phyloP scores from a whole-genome alignment of 2,797 vertebrate species.

The Aulostomus chinensis region DNA sequence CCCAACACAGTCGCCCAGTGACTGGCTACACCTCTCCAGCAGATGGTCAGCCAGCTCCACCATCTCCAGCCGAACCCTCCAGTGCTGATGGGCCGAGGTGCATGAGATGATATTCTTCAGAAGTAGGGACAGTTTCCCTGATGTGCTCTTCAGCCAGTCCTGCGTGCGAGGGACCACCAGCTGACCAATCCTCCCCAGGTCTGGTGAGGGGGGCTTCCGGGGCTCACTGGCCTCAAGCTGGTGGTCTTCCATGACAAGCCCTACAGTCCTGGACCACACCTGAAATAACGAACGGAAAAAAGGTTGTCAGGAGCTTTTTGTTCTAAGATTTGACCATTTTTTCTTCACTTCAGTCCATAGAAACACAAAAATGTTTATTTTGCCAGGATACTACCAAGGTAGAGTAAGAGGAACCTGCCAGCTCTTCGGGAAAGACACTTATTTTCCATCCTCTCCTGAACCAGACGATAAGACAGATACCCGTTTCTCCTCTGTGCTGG shows the following conservation, averaged over 20 bases:
- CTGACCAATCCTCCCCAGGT: slow-evolving; percentile 74
- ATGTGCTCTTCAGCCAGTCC: slow-evolving; percentile 85
- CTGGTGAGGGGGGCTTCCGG: slow-evolving; percentile 35
- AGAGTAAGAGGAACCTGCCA: too few species aligned
- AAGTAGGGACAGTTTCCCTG: slow-evolving; percentile 80
- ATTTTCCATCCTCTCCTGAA: too few species aligned
- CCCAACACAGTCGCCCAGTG: slow-evolving; percentile 79
- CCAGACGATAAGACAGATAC: too few species aligned
- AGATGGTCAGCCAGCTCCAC: slow-evolving; percentile 82
- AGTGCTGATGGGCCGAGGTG: slow-evolving; percentile 87
- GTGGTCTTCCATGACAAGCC: slow-evolving; percentile 86
- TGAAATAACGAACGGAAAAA: slow-evolving; percentile 10
- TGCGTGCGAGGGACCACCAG: slow-evolving; percentile 83
- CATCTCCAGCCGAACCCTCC: slow-evolving; percentile 88
- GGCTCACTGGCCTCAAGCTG: slow-evolving; percentile 75
- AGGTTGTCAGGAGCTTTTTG: too few species aligned
- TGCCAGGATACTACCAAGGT: too few species aligned
- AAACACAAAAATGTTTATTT: too few species aligned
- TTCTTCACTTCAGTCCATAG: too few species aligned
- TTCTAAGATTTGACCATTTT: too few species aligned
- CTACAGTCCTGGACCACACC: slow-evolving; percentile 83
- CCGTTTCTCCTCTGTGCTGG: too few species aligned
- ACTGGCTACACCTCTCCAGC: slow-evolving; percentile 80
- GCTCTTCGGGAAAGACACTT: too few species aligned
- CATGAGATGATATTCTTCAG: slow-evolving; percentile 85